These are phyloP conservation scores for Phylloscopus collybita DNA, from an alignment of 2,797 vertebrate genomes.

Conservation along the genomic window DNA sequence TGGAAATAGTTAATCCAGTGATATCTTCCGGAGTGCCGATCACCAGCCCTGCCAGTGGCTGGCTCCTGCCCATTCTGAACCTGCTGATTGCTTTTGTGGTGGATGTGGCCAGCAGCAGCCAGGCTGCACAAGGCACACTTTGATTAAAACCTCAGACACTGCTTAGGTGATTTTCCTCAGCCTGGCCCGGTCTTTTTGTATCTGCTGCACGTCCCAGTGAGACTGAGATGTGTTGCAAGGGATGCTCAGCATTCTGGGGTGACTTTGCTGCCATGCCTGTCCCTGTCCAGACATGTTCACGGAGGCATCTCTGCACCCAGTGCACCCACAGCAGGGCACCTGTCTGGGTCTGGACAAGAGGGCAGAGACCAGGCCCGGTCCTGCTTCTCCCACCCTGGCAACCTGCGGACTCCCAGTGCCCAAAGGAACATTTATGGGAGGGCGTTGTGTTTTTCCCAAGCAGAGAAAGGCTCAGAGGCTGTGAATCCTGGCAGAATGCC, in stretches of 20 bases:
- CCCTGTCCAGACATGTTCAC: neutral
- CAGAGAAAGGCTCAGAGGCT: conserved; percentile 22
- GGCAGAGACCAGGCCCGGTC: neutral
- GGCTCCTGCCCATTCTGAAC: neutral
- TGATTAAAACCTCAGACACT: neutral
- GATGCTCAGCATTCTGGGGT: neutral
- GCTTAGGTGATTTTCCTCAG: neutral
- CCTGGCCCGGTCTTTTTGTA: neutral
- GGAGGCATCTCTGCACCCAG: accelerated
- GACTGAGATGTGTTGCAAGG: neutral
- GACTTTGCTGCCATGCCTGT: neutral
- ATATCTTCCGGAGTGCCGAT: neutral
- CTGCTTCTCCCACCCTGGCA: neutral
- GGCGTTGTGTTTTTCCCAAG: neutral
- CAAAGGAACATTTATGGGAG: neutral
- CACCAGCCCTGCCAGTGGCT: neutral
- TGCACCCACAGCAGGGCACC: neutral
- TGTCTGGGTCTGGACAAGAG: neutral
- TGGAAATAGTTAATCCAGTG: neutral
- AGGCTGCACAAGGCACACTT: accelerated
- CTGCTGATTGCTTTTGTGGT: neutral
- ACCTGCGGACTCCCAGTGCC: neutral
- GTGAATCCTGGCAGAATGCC: conserved; percentile 41
- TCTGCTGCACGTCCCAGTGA: neutral
- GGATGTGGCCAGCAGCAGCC: neutral